Evolutionary conservation across 2,797 vertebrate genomes (phyloP), one percentile per base, ranked within the genome.

Genomic region (Phoxinus dragarum): DNA sequence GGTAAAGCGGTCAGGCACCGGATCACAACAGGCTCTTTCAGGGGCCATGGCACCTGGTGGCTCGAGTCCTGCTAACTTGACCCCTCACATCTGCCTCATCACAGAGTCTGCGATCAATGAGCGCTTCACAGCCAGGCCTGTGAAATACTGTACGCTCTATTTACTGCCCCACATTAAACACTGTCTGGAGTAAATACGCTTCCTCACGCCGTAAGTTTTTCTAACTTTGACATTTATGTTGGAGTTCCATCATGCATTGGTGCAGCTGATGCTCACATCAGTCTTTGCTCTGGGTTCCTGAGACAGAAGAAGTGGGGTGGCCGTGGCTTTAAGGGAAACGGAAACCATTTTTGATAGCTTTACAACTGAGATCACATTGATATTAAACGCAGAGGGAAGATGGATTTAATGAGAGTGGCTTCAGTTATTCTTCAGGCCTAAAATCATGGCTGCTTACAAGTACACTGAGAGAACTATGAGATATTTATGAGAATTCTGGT

Each of bases 21-120:
- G 52, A 75, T 74, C 83, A 90, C 82, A 90, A 87, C 67, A 81
- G 56, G 61, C 86, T 87, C 87, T 91, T 91, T 91, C 89, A 90
- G 86, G 75, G 78, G 75, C 81, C 68, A 27, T 84, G 85, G 88
- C 84, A 89, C 86, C 90, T 90, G 89, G 88, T 75, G 90, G 88
- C 73, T 72, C 71, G 42, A 71, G 69, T 44, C 67, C 34, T 54
- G 64, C 71, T 80, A 78, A 80, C 64, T 74, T 40, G 56, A 67
- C 86, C 80, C 76, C 34, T 71, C 78, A 31, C 86, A 61, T 47
- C 77, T 23, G 77, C 84, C 38, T 71, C 84, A 83, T 82, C 81
- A 84, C 47, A 84, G 47, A 34, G 38, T 23, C 42, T 78, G 42
- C 40, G 76, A 67, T 87, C 71, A 87, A 80, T 84, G 77, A 38